A percentile compares a stretch with the other conserved stretches of the same genome.
Evolutionary conservation across 2,797 vertebrate genomes (phyloP).

Genomic region (Urosaurus nigricauda): DNA sequence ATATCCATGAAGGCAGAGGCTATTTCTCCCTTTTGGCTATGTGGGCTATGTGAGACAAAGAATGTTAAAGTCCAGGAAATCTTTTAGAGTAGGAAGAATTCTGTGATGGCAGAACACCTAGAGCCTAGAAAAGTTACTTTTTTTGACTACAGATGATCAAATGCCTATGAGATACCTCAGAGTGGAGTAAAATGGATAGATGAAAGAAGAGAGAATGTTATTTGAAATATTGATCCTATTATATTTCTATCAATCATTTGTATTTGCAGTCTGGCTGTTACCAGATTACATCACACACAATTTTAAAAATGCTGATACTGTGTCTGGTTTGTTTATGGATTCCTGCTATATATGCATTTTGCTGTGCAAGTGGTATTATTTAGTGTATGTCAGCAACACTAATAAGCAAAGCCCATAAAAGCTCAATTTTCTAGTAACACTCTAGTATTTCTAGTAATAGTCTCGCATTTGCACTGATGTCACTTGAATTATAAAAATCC

Average conservation of each 20-base stretch:
- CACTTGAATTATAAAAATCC: conserved; percentile 64
- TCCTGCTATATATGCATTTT: conserved; percentile 30
- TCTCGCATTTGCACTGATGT: conserved; percentile 59
- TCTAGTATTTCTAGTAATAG: conserved; percentile 52
- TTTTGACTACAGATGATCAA: not conserved
- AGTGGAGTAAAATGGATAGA: not conserved
- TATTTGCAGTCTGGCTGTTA: not conserved
- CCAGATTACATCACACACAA: conserved; percentile 14
- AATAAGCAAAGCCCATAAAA: conserved; percentile 51
- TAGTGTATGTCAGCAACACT: conserved; percentile 30
- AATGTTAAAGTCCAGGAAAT: not conserved
- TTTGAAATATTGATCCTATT: not conserved
- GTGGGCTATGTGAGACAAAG: too few relatives aligned
- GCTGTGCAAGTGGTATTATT: conserved; percentile 46
- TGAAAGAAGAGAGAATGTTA: not conserved
- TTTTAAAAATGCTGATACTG: not conserved
- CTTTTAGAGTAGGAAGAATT: not conserved
- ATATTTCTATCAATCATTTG: conserved; percentile 23
- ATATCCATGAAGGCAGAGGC: too few relatives aligned
- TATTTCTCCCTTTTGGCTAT: too few relatives aligned
- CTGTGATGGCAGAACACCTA: not conserved
- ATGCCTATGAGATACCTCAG: not conserved
- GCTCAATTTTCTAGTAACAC: conserved; percentile 51
- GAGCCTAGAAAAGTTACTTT: too few relatives aligned
- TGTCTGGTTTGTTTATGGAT: conserved; percentile 32